Percentiles rank a stretch among this genome's conserved stretches.
These are phyloP conservation scores for Apodemus agrarius DNA, from an alignment of 2,797 vertebrate species.

Conservation along the genomic window DNA sequence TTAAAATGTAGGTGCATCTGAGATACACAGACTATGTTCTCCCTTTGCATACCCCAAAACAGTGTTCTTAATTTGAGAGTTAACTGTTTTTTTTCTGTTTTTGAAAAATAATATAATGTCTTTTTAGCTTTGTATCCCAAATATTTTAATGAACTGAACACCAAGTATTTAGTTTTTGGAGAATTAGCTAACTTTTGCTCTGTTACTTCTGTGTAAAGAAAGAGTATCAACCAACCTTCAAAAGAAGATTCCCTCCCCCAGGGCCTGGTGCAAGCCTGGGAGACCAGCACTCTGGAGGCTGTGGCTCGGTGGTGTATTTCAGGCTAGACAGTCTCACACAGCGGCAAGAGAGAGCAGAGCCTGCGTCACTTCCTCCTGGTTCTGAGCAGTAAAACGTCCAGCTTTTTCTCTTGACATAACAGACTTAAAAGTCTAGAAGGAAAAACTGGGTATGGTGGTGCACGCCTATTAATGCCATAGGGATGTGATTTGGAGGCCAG, in stretches of 20 bases:
- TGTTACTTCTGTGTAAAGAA: conserved; percentile 4
- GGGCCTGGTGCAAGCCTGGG: background rate
- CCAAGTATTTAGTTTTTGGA: conserved; percentile 29
- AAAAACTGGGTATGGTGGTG: background rate
- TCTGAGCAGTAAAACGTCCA: background rate
- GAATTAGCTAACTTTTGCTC: background rate
- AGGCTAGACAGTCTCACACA: background rate
- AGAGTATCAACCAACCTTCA: background rate
- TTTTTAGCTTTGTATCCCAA: conserved; percentile 28
- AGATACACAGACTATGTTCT: background rate
- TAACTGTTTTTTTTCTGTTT: conserved; percentile 31
- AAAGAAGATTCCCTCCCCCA: background rate
- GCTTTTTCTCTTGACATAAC: background rate
- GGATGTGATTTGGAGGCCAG: background rate
- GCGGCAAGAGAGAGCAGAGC: too few species aligned
- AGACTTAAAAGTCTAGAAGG: conserved; percentile 46
- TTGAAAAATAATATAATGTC: conserved; percentile 25
- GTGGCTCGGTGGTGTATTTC: too few species aligned
- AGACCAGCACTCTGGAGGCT: too few species aligned
- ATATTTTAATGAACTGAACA: background rate
- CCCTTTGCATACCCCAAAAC: background rate
- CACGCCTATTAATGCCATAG: background rate
- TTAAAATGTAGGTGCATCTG: conserved; percentile 12
- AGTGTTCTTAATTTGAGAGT: conserved; percentile 44
- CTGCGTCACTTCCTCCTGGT: background rate